phyloP scores from a whole-genome alignment of 2,888 invertebrate species.

The Caenorhabditis japonica region DNA sequence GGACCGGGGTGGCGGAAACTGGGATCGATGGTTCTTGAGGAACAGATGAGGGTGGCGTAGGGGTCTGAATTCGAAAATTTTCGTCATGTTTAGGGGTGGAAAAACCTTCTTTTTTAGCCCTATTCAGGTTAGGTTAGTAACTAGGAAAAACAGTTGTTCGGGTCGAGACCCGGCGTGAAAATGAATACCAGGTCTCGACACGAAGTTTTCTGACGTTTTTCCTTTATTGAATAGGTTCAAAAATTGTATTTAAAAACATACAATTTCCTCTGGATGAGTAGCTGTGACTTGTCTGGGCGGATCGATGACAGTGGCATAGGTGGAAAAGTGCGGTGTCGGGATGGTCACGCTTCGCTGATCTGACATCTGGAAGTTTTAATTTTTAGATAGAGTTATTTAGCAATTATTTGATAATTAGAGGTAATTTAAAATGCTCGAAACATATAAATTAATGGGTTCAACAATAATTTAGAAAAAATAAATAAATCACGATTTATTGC shows the following conservation, averaged over 20 bases:
- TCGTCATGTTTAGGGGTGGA: too few relatives aligned
- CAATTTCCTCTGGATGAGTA: conserved; percentile 45
- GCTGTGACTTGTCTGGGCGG: conserved; percentile 50
- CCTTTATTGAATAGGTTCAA: too few relatives aligned
- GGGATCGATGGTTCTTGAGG: conserved; percentile 3
- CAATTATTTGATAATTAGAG: neutral
- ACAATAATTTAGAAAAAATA: too few relatives aligned
- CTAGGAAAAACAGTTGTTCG: too few relatives aligned
- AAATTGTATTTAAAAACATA: neutral
- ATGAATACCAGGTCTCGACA: neutral
- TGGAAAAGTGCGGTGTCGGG: conserved; percentile 57
- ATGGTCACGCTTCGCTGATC: conserved; percentile 46
- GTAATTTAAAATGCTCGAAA: conserved; percentile 21
- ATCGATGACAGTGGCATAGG: conserved; percentile 55
- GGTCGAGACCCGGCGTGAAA: neutral
- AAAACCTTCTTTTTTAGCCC: too few relatives aligned
- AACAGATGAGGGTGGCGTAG: neutral
- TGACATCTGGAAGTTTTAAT: conserved; percentile 3
- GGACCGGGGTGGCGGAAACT: conserved; percentile 40
- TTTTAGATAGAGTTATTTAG: neutral
- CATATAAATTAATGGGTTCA: conserved; percentile 11
- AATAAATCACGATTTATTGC: too few relatives aligned
- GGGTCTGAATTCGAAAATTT: too few relatives aligned
- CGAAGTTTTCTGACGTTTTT: neutral
- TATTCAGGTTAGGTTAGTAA: too few relatives aligned